Evolutionary conservation across 2,888 invertebrate genomes (phyloP).

Genomic region (Seira ritae): DNA sequence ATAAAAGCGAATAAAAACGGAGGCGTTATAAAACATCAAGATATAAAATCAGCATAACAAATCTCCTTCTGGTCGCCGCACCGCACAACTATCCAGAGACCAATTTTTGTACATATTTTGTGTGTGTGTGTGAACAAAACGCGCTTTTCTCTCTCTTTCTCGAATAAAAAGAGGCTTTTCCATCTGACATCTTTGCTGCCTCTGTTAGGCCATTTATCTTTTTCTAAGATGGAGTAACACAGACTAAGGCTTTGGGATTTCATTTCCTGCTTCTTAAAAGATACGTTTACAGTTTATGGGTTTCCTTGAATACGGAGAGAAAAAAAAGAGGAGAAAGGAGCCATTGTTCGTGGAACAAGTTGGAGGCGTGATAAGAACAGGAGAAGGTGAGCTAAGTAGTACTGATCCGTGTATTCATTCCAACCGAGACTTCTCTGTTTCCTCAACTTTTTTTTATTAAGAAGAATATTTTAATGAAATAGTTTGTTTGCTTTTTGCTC

Average conservation of each 20-base stretch:
- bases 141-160: slow-evolving; percentile 48
- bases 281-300: too few relatives aligned
- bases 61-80: slow-evolving; percentile 60
- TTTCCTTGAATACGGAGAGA: too few relatives aligned
- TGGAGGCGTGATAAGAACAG: too few relatives aligned
- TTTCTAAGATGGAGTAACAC: neutral
- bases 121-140: slow-evolving; percentile 59
- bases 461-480: too few relatives aligned
- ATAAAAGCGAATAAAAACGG: slow-evolving; percentile 3
- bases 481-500: too few relatives aligned
- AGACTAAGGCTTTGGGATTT: slow-evolving; percentile 11
- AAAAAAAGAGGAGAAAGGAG: too few relatives aligned
- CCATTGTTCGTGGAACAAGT: too few relatives aligned
- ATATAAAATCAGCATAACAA: slow-evolving; percentile 67
- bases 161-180: slow-evolving; percentile 62
- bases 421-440: too few relatives aligned
- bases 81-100: slow-evolving; percentile 56
- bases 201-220: slow-evolving; percentile 60
- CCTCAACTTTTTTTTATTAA: too few relatives aligned
- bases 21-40: slow-evolving; percentile 52
- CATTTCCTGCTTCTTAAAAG: too few relatives aligned
- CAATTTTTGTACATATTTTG: slow-evolving; percentile 63
- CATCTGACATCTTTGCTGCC: slow-evolving; percentile 57
- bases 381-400: too few relatives aligned
- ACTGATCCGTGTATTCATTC: too few relatives aligned